These are phyloP conservation scores for Labia minor DNA, from an alignment of 2,888 invertebrate species.

Conservation along the genomic window DNA sequence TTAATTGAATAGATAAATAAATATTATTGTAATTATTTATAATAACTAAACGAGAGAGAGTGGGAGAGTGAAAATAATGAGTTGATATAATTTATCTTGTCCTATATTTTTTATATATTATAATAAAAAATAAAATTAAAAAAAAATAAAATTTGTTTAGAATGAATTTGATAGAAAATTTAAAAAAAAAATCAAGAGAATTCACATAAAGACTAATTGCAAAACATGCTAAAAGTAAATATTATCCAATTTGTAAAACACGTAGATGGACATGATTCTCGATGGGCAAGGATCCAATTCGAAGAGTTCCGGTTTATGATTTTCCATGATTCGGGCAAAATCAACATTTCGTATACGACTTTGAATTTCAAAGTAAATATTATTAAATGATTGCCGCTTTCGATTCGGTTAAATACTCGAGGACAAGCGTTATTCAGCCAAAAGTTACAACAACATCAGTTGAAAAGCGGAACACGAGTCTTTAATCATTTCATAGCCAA, in stretches of 20 bases:
- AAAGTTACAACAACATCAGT: not conserved
- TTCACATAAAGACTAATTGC: not conserved
- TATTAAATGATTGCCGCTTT: constrained; percentile 1
- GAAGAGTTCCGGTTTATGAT: not conserved
- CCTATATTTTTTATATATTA: not conserved
- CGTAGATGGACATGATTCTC: not conserved
- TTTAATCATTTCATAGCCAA: not conserved
- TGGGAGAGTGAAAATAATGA: no score
- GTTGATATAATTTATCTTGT: no score
- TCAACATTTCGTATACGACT: not conserved
- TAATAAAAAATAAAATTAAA: not conserved
- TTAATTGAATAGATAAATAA: not conserved
- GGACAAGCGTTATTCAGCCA: not conserved
- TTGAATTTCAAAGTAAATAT: constrained; percentile 8
- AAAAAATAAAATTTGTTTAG: not conserved
- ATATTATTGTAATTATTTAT: not conserved
- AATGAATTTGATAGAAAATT: not conserved
- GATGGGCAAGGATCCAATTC: not conserved
- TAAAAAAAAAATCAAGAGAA: not conserved
- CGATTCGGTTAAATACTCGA: not conserved
- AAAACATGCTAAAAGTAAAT: not conserved
- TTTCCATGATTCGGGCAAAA: not conserved
- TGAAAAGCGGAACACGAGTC: constrained; percentile 3
- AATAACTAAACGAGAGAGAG: no score
- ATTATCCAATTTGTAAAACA: constrained; percentile 2